Percentiles rank a stretch among this genome's conserved stretches.
These are phyloP conservation scores for Lophius americanus DNA, from an alignment of 2,797 vertebrate species.

Conservation along the genomic window DNA sequence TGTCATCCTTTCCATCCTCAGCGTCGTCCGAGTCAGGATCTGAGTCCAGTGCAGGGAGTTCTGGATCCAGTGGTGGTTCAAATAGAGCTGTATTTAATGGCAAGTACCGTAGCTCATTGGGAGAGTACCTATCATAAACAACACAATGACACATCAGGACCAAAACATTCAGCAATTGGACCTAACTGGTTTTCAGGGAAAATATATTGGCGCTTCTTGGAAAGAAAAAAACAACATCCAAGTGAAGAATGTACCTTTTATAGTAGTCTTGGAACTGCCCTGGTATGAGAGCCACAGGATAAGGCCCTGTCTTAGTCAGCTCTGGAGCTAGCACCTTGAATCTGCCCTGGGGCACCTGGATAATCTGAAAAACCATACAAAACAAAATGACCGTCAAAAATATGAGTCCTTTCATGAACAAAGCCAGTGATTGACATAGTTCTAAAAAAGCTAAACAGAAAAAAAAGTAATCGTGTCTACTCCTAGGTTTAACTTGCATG, in stretches of 20 bases:
- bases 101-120: constrained; percentile 96
- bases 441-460: neutral
- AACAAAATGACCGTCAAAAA: neutral
- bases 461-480: neutral
- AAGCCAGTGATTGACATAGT: neutral
- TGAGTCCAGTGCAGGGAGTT: constrained; percentile 92
- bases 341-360: constrained; percentile 97
- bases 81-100: constrained; percentile 96
- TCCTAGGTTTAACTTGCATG: constrained; percentile 82
- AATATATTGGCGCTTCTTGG: too few species aligned
- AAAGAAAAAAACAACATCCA: neutral
- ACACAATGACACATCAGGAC: constrained; percentile 7
- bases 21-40: constrained; percentile 96
- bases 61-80: constrained; percentile 96
- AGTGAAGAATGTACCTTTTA: constrained; percentile 85
- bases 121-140: constrained; percentile 87
- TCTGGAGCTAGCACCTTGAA: constrained; percentile 94
- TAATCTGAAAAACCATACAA: constrained; percentile 82
- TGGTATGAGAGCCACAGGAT: constrained; percentile 97
- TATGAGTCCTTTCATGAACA: neutral
- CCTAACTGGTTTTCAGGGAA: neutral
- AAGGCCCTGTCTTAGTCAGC: constrained; percentile 92
- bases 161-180: neutral
- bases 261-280: constrained; percentile 99
- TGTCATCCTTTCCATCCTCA: constrained; percentile 89